Evolutionary conservation across 2,113 vertebrate species (phyloP), one percentile per base, ranked within the genome.

Genomic region (Chrysemys picta): DNA sequence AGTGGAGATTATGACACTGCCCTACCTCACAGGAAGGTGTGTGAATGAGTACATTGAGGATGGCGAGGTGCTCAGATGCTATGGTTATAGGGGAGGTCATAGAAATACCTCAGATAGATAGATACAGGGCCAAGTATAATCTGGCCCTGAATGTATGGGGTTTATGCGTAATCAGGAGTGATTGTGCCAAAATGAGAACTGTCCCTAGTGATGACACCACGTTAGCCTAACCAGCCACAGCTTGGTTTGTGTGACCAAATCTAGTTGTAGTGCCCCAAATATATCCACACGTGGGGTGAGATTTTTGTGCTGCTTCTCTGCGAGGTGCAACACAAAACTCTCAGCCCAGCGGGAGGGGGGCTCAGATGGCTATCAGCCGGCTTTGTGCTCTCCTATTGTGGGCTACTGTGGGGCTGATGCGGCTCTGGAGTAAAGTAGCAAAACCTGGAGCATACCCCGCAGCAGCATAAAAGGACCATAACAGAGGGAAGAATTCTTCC

Each of bases 41-140:
- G 10, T 52, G 13, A 12, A 53, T 11, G 91, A 85, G 24, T 53
- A 8, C 4, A 1, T 84, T 82, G 80, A 90, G 92, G 31, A 72
- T 0, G 0, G 53, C 16, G 1, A 16, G 87, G 38, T 84, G 56
- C 9, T 50, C 17, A 31, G 49, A 31, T 88, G 38, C n/a, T 89
- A 17, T 80, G 49, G 19, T 25, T 82, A 94, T 82, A 35, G 10
- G 13, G 11, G 13, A 93, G 22, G 45, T 42, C 57, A 50, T 89
- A 29, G 76, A 92, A 88, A 90, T 2, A 85, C 17, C 19, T 95
- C 38, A 22, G 29, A 13, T 8, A 84, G 31, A 21, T 80, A 56
- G 69, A 38, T 80, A 57, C 56, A 62, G 85, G 52, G 7, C 31
- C 86, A 38, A 52, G 62, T 84, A 82, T 88, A 56, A 72, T 86